Evolutionary conservation across 2,888 invertebrate species (phyloP).

Genomic region (Xestobium rufovillosum): DNA sequence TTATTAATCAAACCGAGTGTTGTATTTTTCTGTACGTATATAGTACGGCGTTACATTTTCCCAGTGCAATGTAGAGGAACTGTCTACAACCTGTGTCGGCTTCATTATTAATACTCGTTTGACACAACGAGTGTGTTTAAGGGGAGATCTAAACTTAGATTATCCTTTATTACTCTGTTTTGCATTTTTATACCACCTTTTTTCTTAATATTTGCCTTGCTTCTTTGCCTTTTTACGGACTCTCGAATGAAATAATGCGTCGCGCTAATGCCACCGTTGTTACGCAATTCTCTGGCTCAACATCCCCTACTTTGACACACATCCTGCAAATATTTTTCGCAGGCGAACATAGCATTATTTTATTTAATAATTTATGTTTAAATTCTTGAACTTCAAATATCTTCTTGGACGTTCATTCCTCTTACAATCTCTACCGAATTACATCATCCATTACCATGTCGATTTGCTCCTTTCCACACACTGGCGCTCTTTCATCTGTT

Average conservation of each 20-base stretch:
- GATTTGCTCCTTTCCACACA: too few relatives aligned
- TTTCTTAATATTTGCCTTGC: constrained; percentile 21
- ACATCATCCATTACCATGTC: too few relatives aligned
- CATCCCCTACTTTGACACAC: too few relatives aligned
- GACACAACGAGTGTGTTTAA: constrained; percentile 36
- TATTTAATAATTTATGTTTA: too few relatives aligned
- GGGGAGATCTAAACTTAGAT: constrained; percentile 36
- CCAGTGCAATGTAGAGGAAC: constrained; percentile 19
- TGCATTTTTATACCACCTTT: constrained; percentile 38
- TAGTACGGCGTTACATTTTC: constrained; percentile 20
- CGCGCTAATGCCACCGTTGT: constrained; percentile 1
- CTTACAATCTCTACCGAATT: too few relatives aligned
- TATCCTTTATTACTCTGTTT: constrained; percentile 36
- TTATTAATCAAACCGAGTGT: constrained; percentile 38
- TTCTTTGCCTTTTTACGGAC: constrained; percentile 23
- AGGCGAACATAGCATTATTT: too few relatives aligned
- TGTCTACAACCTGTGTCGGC: constrained; percentile 10
- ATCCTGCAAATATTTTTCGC: too few relatives aligned
- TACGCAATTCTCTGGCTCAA: background rate
- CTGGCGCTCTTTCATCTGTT: too few relatives aligned
- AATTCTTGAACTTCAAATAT: too few relatives aligned
- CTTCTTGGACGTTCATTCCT: too few relatives aligned
- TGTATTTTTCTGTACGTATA: constrained; percentile 19
- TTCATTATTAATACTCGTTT: constrained; percentile 36
- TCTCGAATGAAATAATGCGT: constrained; percentile 25